A percentile compares a stretch with the other conserved stretches of the same genome.
These are phyloP conservation scores for Noctua fimbriata DNA, from an alignment of 2,888 invertebrate genomes.

Conservation along the genomic window DNA sequence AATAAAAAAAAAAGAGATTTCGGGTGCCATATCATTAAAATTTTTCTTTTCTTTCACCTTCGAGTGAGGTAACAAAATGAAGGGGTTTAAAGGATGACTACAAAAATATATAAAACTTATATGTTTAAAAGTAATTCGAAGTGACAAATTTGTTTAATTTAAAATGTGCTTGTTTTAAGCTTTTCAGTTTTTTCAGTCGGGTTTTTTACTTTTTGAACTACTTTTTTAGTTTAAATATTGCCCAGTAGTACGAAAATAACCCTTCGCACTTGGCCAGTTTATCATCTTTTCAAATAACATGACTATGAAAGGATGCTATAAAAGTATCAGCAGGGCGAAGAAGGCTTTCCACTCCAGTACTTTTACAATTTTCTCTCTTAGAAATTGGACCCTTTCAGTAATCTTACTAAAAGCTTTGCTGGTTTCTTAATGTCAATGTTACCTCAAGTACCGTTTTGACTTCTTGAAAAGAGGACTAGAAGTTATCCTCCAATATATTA, in stretches of 20 bases:
- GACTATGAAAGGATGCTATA: not conserved
- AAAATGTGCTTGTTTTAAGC: no score
- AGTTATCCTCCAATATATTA: not conserved
- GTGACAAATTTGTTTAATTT: no score
- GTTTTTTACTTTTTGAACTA: no score
- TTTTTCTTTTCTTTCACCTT: no score
- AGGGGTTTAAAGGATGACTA: no score
- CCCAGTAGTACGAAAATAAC: not conserved
- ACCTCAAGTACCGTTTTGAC: not conserved
- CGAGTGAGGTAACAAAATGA: no score
- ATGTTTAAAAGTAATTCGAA: no score
- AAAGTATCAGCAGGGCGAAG: not conserved
- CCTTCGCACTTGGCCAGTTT: not conserved
- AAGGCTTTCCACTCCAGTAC: not conserved
- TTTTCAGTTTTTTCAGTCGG: no score
- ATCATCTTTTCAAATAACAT: not conserved
- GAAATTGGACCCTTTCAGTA: not conserved
- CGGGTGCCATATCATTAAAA: no score
- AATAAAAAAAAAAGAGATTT: no score
- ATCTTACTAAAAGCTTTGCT: slow-evolving; percentile 1
- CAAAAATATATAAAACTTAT: no score
- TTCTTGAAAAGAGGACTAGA: not conserved
- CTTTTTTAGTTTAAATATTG: not conserved
- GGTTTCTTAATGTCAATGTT: not conserved
- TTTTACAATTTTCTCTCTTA: not conserved